These are phyloP conservation scores for Operophtera brumata DNA, from an alignment of 2,888 invertebrate genomes.

Conservation along the genomic window DNA sequence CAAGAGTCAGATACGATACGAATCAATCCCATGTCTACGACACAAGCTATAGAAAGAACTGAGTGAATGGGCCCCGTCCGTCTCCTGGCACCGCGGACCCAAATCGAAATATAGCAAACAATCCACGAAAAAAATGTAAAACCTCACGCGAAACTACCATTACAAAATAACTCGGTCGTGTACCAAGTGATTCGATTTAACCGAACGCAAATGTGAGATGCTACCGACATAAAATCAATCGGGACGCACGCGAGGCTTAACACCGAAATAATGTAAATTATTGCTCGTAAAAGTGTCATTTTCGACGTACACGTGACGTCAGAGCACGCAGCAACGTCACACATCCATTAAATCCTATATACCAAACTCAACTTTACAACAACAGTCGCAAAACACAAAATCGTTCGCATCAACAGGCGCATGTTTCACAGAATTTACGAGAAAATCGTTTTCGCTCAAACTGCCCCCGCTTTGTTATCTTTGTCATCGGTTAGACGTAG, in stretches of 20 bases:
- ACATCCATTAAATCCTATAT: constrained; percentile 33
- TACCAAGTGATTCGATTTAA: constrained; percentile 76
- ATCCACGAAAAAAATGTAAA: constrained; percentile 53
- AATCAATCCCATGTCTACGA: constrained; percentile 29
- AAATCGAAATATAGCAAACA: constrained; percentile 35
- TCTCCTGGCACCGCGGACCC: constrained; percentile 22
- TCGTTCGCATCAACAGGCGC: constrained; percentile 30
- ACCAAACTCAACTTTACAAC: constrained; percentile 45
- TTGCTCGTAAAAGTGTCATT: constrained; percentile 80
- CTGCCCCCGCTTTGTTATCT: constrained; percentile 67
- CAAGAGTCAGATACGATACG: constrained; percentile 15
- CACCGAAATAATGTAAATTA: constrained; percentile 79
- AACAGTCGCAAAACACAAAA: constrained; percentile 38
- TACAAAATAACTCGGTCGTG: constrained; percentile 73
- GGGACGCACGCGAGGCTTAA: constrained; percentile 75
- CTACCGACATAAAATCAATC: constrained; percentile 79
- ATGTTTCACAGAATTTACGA: constrained; percentile 47
- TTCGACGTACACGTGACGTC: constrained; percentile 78
- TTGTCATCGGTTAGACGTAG: constrained; percentile 61
- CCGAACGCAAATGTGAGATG: constrained; percentile 74
- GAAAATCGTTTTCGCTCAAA: constrained; percentile 61
- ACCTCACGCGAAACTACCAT: constrained; percentile 73
- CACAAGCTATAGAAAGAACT: constrained; percentile 23
- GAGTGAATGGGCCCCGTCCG: constrained; percentile 27
- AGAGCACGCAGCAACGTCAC: constrained; percentile 45